These are phyloP conservation scores for Cantharis rustica DNA, from an alignment of 2,888 invertebrate genomes.

Conservation along the genomic window DNA sequence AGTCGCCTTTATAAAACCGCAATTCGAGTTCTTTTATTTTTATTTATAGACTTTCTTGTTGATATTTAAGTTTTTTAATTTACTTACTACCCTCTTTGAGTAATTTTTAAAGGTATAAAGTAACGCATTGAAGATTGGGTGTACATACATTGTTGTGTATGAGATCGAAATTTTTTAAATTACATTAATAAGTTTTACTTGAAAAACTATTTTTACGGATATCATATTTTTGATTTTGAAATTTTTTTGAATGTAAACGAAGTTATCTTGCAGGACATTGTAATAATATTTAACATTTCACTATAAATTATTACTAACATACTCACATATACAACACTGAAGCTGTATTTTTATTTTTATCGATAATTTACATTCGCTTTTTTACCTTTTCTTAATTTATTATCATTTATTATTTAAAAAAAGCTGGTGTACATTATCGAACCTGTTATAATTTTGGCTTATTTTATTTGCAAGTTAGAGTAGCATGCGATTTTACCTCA, in stretches of 20 bases:
- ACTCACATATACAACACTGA: background rate
- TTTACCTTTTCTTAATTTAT: background rate
- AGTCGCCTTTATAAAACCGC: no score
- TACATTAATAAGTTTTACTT: background rate
- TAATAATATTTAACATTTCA: background rate
- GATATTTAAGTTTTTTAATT: background rate
- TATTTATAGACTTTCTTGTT: background rate
- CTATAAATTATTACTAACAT: background rate
- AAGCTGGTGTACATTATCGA: background rate
- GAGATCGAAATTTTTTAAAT: background rate
- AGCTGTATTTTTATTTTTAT: background rate
- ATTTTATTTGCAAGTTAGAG: background rate
- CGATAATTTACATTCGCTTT: background rate
- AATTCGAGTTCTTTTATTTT: background rate
- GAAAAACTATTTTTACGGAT: background rate
- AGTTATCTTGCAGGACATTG: background rate
- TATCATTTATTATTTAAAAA: background rate
- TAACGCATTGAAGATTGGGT: background rate
- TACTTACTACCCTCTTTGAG: background rate
- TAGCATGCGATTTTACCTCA: background rate
- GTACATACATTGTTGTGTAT: background rate
- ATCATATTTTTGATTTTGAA: no score
- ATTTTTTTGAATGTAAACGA: background rate
- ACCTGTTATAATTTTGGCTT: background rate
- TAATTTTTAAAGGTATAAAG: background rate